These are phyloP conservation scores for Meiosimyza platycephala DNA, from an alignment of 2,888 invertebrate genomes.

Conservation along the genomic window DNA sequence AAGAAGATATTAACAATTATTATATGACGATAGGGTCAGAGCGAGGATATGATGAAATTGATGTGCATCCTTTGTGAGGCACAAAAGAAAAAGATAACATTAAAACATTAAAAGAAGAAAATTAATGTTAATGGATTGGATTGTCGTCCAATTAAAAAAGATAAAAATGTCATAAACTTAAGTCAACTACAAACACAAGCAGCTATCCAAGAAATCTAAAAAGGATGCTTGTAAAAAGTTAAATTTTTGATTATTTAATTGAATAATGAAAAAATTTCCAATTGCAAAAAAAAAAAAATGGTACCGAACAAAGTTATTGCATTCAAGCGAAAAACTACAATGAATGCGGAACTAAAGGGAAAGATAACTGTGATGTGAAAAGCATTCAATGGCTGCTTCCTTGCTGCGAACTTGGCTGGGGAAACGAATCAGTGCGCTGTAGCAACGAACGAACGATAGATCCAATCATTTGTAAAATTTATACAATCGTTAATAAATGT, in stretches of 20 bases:
- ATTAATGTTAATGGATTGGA: no score
- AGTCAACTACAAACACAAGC: not conserved
- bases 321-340: slow-evolving; percentile 1
- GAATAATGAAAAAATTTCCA: not conserved
- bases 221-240: not conserved
- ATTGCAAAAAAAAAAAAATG: not conserved
- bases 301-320: not conserved
- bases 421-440: no score
- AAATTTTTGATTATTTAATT: slow-evolving; percentile 19
- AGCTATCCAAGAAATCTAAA: not conserved
- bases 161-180: no score
- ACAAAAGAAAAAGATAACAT: no score
- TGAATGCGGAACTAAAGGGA: not conserved
- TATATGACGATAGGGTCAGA: no score
- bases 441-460: not conserved
- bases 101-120: no score
- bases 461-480: slow-evolving; percentile 16
- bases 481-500: not conserved
- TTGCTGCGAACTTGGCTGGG: no score
- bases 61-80: no score
- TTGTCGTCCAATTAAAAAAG: no score
- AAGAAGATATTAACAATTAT: no score
- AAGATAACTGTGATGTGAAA: not conserved
- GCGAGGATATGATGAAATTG: no score
- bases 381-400: no score